phyloP scores from a whole-genome alignment of 2,888 invertebrate genomes.

The Galerucella calmariensis region DNA sequence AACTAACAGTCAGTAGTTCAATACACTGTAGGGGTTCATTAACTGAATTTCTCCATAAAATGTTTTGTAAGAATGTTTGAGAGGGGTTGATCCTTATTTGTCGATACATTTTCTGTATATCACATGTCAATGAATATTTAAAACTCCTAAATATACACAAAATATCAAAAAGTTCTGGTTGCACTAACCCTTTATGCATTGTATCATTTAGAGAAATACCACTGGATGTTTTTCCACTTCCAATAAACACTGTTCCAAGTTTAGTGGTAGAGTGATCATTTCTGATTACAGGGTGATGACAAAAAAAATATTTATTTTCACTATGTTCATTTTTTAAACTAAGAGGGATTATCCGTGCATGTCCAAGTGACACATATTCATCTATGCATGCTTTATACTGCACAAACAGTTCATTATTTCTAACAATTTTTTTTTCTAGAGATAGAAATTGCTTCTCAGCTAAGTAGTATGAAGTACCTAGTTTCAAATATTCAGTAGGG shows the following conservation, averaged over 20 bases:
- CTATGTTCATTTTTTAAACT: conserved; percentile 4
- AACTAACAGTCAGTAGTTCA: too few relatives aligned
- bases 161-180: conserved; percentile 20
- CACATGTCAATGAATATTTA: conserved; percentile 34
- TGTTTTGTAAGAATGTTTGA: conserved; percentile 6
- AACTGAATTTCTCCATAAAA: too few relatives aligned
- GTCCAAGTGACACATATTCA: conserved; percentile 9
- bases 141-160: conserved; percentile 5
- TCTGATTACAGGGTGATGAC: conserved; percentile 9
- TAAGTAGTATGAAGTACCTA: conserved; percentile 2
- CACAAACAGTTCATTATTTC: background rate
- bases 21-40: too few relatives aligned
- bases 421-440: background rate
- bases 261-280: conserved; percentile 13
- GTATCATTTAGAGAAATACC: conserved; percentile 37
- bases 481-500: background rate
- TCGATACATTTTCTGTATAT: conserved; percentile 36
- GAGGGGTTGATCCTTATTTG: conserved; percentile 23
- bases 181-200: conserved; percentile 23
- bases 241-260: too few relatives aligned
- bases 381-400: background rate
- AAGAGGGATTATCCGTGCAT: background rate
- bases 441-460: background rate
- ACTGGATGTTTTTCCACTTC: conserved; percentile 26
- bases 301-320: conserved; percentile 1